Conservation (phyloP, 2,888 invertebrate species). For the Cantharis rustica region DNA sequence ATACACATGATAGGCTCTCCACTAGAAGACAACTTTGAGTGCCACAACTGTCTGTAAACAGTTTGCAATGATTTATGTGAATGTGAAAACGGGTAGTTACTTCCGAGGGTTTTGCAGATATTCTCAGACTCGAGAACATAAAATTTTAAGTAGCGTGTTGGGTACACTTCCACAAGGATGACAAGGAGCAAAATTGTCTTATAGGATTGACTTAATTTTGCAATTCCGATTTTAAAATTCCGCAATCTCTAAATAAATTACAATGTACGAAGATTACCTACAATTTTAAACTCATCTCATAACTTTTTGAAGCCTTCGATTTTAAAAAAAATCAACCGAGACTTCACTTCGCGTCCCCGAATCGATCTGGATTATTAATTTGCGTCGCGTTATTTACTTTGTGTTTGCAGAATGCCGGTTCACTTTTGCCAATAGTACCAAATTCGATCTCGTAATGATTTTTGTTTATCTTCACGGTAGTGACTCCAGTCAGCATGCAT, state of each 20-base stretch:
- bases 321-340: background rate
- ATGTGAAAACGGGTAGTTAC: slow-evolving; percentile 29
- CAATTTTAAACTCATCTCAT: background rate
- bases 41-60: slow-evolving; percentile 29
- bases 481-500: background rate
- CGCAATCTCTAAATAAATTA: background rate
- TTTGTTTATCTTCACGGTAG: background rate
- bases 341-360: background rate
- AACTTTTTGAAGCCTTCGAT: background rate
- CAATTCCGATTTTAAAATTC: slow-evolving; percentile 7
- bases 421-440: background rate
- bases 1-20: slow-evolving; percentile 24
- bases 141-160: slow-evolving; percentile 22
- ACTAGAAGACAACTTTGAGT: slow-evolving; percentile 33
- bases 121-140: slow-evolving; percentile 27
- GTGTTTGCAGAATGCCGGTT: background rate
- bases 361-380: background rate
- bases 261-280: background rate
- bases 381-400: background rate
- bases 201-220: slow-evolving; percentile 19
- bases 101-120: slow-evolving; percentile 24
- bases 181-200: slow-evolving; percentile 12
- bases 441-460: background rate
- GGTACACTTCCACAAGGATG: slow-evolving; percentile 11
- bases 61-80: slow-evolving; percentile 32